phyloP scores from a whole-genome alignment of 2,797 vertebrate genomes.

The Microctenopoma steveboyesi region DNA sequence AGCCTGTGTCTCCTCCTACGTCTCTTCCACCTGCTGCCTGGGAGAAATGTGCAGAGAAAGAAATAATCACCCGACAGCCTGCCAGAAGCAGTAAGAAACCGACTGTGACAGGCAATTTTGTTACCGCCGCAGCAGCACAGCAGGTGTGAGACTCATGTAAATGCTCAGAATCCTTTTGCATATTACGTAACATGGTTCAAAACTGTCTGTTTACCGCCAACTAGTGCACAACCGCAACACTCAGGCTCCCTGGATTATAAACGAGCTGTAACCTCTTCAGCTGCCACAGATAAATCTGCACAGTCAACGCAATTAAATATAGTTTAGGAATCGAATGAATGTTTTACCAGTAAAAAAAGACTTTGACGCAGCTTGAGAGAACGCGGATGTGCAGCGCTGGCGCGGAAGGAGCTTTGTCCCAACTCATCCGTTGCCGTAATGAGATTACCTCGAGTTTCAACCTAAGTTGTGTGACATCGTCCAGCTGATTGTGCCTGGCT shows the following conservation, averaged over 20 bases:
- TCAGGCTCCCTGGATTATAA: no score
- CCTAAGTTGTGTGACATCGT: constrained; percentile 39
- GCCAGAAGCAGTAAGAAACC: constrained; percentile 31
- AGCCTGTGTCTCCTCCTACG: constrained; percentile 40
- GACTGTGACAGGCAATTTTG: constrained; percentile 29
- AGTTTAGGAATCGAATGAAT: not conserved
- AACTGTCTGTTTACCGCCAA: not conserved
- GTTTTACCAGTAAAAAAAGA: not conserved
- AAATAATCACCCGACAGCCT: constrained; percentile 28
- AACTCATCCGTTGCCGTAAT: constrained; percentile 5
- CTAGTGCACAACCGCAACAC: not conserved
- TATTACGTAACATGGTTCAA: constrained; percentile 13
- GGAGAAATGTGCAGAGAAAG: constrained; percentile 11
- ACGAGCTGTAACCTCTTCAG: not conserved
- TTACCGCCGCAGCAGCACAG: constrained; percentile 17
- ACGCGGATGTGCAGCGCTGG: not conserved
- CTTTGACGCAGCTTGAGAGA: not conserved
- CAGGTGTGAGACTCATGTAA: constrained; percentile 25
- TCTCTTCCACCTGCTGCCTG: constrained; percentile 24
- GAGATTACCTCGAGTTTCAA: constrained; percentile 35
- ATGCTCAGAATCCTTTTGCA: not conserved
- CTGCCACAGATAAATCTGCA: not conserved
- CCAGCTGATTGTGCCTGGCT: constrained; percentile 25
- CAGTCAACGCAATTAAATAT: not conserved
- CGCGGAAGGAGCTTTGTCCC: not conserved